Evolutionary conservation across 2,888 invertebrate species (phyloP), one percentile per base, ranked within the genome.

Genomic region (Diachrysia chrysitis): DNA sequence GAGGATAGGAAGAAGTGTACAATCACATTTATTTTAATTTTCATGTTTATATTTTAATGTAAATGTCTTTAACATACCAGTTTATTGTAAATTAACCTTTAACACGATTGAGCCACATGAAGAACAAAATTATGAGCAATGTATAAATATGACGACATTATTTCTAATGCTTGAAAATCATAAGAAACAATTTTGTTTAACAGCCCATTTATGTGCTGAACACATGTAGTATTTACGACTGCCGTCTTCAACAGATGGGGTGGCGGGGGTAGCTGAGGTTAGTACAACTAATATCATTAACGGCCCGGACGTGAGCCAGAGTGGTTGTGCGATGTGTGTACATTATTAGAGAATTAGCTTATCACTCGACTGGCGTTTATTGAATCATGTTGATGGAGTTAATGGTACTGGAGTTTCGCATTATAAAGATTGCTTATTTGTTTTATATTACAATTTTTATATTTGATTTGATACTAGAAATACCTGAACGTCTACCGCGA

Each of bases 351-450:
- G 29, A 54, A 63, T 76, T 71, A 66, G 57, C 59, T 63, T 54
- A 48, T 51, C 59, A 66, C 72, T 42, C 66, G 35, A 63, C 59
- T 63, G 72, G 54, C 62, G 42, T 66, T 73, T 76, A 76, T 76
- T 76, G 58, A 51, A 71, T 76, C 51, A 46, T 46, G 54, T 14
- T 19, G 32, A 32, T 63, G 32, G 17, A 10, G 53, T n/a, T 53
- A 42, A 4, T 57, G 21, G 12, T 2, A 17, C 19, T 37, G 32
- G 7, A 17, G 23, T 55, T 2, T 62, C 58, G 58, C 10, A 10
- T 37, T 37, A 5, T 10, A 16, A 12, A 0, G 7, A 37, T 14
- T 2, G 14, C 14, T 37, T 2, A 12, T 14, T 37, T 14, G 12
- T 37, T 37, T 4, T n/a, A n/a, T n/a, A n/a, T n/a, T n/a, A n/a